phyloP scores from a whole-genome alignment of 2,113 vertebrate genomes.

The Poicephalus gulielmi region DNA sequence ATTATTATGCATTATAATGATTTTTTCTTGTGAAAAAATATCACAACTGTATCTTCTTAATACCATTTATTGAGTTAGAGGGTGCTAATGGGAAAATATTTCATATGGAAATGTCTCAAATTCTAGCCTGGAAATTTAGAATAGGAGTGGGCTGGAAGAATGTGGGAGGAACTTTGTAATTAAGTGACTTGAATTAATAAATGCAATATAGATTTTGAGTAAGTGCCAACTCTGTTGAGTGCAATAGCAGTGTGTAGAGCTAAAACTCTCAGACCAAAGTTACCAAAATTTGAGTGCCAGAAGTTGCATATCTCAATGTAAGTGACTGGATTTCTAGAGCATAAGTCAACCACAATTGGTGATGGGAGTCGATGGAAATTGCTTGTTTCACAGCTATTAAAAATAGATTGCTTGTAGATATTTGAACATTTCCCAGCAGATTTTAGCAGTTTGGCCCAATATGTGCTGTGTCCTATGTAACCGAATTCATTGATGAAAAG shows the following conservation, averaged over 20 bases:
- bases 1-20: neutral
- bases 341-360: neutral
- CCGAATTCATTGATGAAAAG: neutral
- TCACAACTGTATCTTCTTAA: neutral
- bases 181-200: conserved; percentile 18
- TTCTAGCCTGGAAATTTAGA: neutral
- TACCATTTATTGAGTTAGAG: neutral
- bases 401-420: neutral
- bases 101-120: neutral
- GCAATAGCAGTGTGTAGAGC: neutral
- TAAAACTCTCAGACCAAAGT: neutral
- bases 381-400: neutral
- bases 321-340: neutral
- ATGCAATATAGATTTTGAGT: neutral
- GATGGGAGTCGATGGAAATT: neutral
- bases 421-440: neutral
- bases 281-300: neutral
- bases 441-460: neutral
- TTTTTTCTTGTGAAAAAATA: neutral
- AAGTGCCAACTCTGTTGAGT: neutral
- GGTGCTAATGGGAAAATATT: neutral
- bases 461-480: neutral
- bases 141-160: conserved; percentile 3
- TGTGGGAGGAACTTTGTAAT: conserved; percentile 8
- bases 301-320: neutral